Base-by-base conservation (phyloP, 2,797 vertebrate species). In the Carapus acus region DNA sequence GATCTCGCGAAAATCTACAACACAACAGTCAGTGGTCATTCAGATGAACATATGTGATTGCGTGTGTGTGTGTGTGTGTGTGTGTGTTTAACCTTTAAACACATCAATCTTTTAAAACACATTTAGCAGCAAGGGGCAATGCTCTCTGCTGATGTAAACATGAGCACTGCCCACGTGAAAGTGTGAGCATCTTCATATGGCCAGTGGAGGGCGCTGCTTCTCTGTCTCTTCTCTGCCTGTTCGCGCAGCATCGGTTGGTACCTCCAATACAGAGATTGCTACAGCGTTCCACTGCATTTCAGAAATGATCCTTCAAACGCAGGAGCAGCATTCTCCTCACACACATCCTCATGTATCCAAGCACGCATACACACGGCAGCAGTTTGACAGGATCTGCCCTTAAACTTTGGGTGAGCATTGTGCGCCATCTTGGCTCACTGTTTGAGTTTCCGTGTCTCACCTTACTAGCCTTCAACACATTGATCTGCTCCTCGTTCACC, bases 381-480 rank as follows among this genome's bases (percentile, higher is more conserved):
- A n/a, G n/a, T n/a, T 27, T 27, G 24, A 27, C 24, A 27, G 9
- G 24, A 9, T 27, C 23, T 42, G 23, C 13, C 15, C 41, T 19
- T 16, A 2, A 36, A 15, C 8, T 1, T 22, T 33, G 3, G 13
- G 31, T 46, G 27, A 40, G 36, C 17, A 22, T 50, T 18, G 24
- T 5, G 3, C 14, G 31, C 14, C 14, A 33, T 33, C 14, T 33
- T 3, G 12, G 31, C 14, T 33, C 14, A 11, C 36, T 42, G 57
- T 54, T 18, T 51, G 56, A 18, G 42, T 43, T 20, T 24, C 23
- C 6, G 14, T 2, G 3, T 43, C 81, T 78, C 67, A 98, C 96
- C 94, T 96, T 97, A 90, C 96, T 99, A 82, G 93, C 90, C 73
- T 93, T 98, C 73, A 99, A 81, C 65, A 99, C 93, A 58, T 91